Conservation (phyloP, 2,888 invertebrate genomes). For the Heliconius ethilla region DNA sequence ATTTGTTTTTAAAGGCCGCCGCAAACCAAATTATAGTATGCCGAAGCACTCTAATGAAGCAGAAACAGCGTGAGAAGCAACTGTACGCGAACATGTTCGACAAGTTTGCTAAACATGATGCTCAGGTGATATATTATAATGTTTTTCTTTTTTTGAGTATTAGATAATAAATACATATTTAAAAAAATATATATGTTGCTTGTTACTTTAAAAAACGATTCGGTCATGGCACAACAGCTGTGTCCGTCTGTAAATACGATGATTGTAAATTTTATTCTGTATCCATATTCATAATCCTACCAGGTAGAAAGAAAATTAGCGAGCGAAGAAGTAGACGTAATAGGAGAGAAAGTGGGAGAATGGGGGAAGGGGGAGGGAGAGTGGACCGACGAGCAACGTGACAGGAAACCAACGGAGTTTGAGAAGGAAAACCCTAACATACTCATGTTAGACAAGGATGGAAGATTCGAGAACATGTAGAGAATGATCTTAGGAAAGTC, state of each 20-base stretch:
- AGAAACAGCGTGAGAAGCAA: conserved; percentile 90
- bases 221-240: too few relatives aligned
- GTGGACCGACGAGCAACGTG: conserved; percentile 87
- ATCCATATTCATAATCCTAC: background rate
- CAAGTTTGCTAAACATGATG: conserved; percentile 91
- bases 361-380: conserved; percentile 87
- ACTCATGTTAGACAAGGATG: conserved; percentile 87
- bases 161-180: too few relatives aligned
- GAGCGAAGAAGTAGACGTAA: conserved; percentile 86
- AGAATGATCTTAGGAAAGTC: background rate
- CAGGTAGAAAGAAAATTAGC: conserved; percentile 77
- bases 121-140: conserved; percentile 78
- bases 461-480: conserved; percentile 89
- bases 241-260: background rate
- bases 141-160: too few relatives aligned
- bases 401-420: conserved; percentile 87
- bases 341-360: conserved; percentile 86
- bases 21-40: conserved; percentile 88
- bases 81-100: conserved; percentile 97
- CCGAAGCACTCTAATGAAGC: conserved; percentile 87
- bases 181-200: too few relatives aligned
- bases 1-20: conserved; percentile 83
- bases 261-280: background rate
- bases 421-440: conserved; percentile 91
- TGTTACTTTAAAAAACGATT: too few relatives aligned